Evolutionary conservation across 2,113 vertebrate genomes (phyloP).

Genomic region (Coregonus clupeaformis): DNA sequence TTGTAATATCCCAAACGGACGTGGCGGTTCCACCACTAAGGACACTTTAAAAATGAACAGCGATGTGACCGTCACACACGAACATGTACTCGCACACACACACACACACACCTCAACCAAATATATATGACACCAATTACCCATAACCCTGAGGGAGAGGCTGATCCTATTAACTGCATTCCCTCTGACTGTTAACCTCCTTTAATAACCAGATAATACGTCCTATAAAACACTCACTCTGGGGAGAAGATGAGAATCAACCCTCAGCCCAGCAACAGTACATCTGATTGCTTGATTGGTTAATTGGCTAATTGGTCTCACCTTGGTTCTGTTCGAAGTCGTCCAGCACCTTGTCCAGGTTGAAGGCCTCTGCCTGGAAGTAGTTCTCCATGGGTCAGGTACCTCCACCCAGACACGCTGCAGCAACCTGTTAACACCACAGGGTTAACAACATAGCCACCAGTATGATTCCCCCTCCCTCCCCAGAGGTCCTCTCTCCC

Average conservation of each 20-base stretch:
- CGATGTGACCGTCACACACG: background rate
- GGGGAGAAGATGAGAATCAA: too few relatives aligned
- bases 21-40: too few relatives aligned
- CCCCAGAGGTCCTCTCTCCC: constrained; percentile 62
- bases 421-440: constrained; percentile 73
- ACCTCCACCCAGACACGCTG: constrained; percentile 79
- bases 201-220: too few relatives aligned
- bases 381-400: constrained; percentile 99
- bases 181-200: constrained; percentile 27
- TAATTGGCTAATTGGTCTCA: constrained; percentile 57
- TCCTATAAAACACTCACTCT: too few relatives aligned
- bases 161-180: constrained; percentile 53
- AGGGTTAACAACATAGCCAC: too few relatives aligned
- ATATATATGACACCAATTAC: constrained; percentile 51
- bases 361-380: constrained; percentile 98
- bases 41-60: background rate
- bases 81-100: background rate
- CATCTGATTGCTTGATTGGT: too few relatives aligned
- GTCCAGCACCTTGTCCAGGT: constrained; percentile 99
- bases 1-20: too few relatives aligned
- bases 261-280: too few relatives aligned
- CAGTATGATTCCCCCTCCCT: background rate
- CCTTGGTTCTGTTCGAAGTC: constrained; percentile 99
- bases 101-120: constrained; percentile 18
- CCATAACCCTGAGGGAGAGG: constrained; percentile 6